phyloP scores from a whole-genome alignment of 2,888 invertebrate species.

The Odontomyia ornata region DNA sequence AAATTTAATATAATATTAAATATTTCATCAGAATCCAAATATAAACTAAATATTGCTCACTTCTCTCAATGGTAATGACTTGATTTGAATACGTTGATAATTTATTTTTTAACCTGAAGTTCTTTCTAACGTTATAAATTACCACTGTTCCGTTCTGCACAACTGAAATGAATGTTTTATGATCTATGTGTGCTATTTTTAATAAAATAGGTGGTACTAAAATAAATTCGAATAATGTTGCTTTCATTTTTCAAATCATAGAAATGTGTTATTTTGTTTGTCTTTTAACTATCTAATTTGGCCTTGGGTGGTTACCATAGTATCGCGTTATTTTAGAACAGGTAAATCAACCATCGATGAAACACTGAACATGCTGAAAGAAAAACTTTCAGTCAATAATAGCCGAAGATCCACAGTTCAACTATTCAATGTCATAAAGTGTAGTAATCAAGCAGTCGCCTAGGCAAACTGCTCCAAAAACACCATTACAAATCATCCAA shows the following conservation, averaged over 20 bases:
- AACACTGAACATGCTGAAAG: neutral
- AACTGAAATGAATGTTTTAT: constrained; percentile 46
- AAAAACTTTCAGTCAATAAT: too few species aligned
- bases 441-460: too few species aligned
- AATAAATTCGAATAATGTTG: neutral
- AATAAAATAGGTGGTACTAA: constrained; percentile 53
- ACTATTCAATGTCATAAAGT: too few species aligned
- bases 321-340: neutral
- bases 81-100: constrained; percentile 1
- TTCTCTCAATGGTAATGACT: constrained; percentile 12
- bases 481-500: too few species aligned
- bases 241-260: too few species aligned
- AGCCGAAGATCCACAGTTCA: too few species aligned
- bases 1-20: constrained; percentile 31
- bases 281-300: too few species aligned
- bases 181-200: constrained; percentile 59
- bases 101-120: constrained; percentile 7
- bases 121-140: constrained; percentile 23
- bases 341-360: neutral
- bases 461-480: too few species aligned
- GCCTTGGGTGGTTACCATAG: neutral
- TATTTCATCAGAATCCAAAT: constrained; percentile 35
- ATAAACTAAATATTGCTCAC: constrained; percentile 42
- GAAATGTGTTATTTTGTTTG: too few species aligned
- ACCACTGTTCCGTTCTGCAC: constrained; percentile 11